Evolutionary conservation across 92 coral and sea anemone genomes (phyloP), one percentile per base, ranked within the genome.

Genomic region (Palythoa grandiflora): DNA sequence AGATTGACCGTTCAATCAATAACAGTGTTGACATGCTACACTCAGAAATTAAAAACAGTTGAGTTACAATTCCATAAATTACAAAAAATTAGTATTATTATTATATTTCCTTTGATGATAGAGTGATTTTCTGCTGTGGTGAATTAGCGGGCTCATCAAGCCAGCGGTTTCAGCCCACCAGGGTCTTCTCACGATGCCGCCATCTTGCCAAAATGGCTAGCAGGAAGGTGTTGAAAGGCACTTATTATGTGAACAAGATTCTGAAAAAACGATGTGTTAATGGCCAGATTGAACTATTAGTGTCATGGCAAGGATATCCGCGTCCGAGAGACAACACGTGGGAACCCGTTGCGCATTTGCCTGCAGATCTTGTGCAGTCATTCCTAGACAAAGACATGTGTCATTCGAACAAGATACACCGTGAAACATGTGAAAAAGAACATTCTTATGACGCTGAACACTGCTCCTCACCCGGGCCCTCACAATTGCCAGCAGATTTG

Each of bases 131-230:
- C 17, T 61, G 68, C 68, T 61, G 68, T 61, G 68, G 61, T 77
- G 54, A 77, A 77, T 36, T 77, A 77, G 81, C 81, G 81, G 81
- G 81, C 89, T 85, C 83, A 74, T 65, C 70, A 59, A 77, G 81
- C 81, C 81, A 77, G 81, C 81, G 81, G 81, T 77, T 77, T 77
- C 81, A 77, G 81, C 81, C 81, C 81, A 77, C 81, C 81, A 77
- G 81, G 81, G 81, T 77, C 81, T 77, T 77, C 81, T 77, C 81
- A 77, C 81, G 81, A 77, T 77, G 81, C 81, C 81, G 81, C 81
- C 81, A 77, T 77, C 81, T 77, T 77, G 81, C 81, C 81, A 77
- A 77, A 77, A 77, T 77, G 81, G 81, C 68, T 61, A 61, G 68
- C 68, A 61, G 68, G 68, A 79, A 52, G 70, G 84, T 79, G 84